Conservation (phyloP, 2,113 vertebrate species). For the Misgurnus anguillicaudatus region DNA sequence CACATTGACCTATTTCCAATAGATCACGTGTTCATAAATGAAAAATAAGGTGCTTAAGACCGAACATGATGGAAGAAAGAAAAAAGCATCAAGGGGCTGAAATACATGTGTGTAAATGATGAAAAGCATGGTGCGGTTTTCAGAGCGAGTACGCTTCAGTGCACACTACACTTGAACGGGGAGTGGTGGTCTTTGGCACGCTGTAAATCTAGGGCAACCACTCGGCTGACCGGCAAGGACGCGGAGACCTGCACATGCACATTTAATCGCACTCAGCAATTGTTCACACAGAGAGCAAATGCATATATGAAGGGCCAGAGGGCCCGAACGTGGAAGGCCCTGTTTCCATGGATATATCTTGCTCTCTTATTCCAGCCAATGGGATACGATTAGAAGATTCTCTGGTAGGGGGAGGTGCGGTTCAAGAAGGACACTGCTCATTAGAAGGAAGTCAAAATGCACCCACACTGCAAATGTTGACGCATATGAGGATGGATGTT, state of each 20-base stretch:
- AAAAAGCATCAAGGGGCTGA: not conserved
- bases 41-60: constrained; percentile 7
- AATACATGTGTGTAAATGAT: constrained; percentile 8
- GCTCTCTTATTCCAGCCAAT: not conserved
- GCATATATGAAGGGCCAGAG: constrained; percentile 13
- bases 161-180: constrained; percentile 35
- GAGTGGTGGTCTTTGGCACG: constrained; percentile 50
- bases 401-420: not conserved
- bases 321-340: not conserved
- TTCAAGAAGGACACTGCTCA: not conserved
- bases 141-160: constrained; percentile 30
- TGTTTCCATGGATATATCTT: constrained; percentile 24
- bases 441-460: not conserved
- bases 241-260: constrained; percentile 14
- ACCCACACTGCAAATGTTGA: not conserved
- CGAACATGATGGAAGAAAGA: constrained; percentile 7
- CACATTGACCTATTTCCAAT: constrained; percentile 24
- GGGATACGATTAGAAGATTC: constrained; percentile 2
- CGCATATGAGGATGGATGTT: not conserved
- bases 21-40: constrained; percentile 4
- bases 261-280: not conserved
- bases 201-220: constrained; percentile 52
- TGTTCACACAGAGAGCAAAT: not conserved
- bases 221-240: constrained; percentile 24
- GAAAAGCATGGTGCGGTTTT: constrained; percentile 21